Conservation (phyloP, 1,140 invertebrate species). For the Ceratoteleas bidentatus region DNA sequence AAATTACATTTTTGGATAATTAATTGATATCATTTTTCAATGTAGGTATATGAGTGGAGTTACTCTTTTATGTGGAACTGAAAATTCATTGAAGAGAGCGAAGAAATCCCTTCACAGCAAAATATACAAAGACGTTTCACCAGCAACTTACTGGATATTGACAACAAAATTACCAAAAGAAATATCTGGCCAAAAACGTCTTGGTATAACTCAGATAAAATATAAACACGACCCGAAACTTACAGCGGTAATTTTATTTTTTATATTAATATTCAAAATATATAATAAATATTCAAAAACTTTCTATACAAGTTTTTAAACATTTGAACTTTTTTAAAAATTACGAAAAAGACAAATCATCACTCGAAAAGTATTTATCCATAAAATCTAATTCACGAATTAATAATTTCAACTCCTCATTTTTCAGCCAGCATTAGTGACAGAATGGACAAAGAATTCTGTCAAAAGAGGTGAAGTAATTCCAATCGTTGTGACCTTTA, state of each 20-base stretch:
- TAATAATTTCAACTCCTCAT: not conserved
- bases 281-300: too few species aligned
- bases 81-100: slow-evolving; percentile 33
- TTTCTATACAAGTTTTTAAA: too few species aligned
- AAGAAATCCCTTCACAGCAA: slow-evolving; percentile 23
- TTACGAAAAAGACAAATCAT: too few species aligned
- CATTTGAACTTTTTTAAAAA: too few species aligned
- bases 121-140: slow-evolving; percentile 26
- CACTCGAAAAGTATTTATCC: too few species aligned
- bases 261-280: too few species aligned
- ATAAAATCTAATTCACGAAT: not conserved
- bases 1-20: too few species aligned
- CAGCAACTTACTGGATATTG: slow-evolving; percentile 71
- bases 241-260: not conserved
- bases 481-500: slow-evolving; percentile 67
- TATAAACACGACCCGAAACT: not conserved
- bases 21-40: too few species aligned
- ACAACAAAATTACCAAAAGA: slow-evolving; percentile 67
- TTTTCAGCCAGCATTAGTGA: slow-evolving; percentile 69
- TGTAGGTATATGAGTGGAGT: slow-evolving; percentile 73
- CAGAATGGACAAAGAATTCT: slow-evolving; percentile 64
- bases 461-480: slow-evolving; percentile 64
- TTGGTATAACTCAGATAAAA: slow-evolving; percentile 59
- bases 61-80: slow-evolving; percentile 60
- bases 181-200: slow-evolving; percentile 38